Evolutionary conservation across 2,113 vertebrate species (phyloP).

Genomic region (Rhabdomys dilectus): DNA sequence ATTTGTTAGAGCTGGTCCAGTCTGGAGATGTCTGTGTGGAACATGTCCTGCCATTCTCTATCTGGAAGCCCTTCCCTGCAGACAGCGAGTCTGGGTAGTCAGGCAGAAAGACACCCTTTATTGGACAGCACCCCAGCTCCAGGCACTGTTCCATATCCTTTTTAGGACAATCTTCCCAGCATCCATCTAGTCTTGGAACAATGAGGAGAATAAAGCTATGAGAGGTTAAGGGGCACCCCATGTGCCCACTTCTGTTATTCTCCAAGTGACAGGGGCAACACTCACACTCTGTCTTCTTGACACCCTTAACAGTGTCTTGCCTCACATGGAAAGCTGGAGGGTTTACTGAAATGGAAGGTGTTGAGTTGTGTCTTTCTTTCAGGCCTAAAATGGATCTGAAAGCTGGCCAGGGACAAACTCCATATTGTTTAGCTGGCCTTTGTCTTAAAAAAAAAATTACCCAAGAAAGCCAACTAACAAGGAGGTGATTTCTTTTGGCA

Average conservation of each 20-base stretch:
- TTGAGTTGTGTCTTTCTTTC: background rate
- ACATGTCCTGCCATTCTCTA: background rate
- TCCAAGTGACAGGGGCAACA: fast-evolving
- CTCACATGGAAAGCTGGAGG: background rate
- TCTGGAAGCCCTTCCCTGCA: background rate
- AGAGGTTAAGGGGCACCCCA: background rate
- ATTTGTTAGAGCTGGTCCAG: background rate
- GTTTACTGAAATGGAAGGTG: background rate
- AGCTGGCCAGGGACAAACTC: background rate
- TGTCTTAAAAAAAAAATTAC: too few species aligned
- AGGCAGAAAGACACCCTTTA: background rate
- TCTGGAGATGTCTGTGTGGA: slow-evolving; percentile 39
- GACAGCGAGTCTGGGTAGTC: background rate
- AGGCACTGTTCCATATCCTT: background rate
- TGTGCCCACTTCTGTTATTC: background rate
- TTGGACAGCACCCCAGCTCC: fast-evolving
- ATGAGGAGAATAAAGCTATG: background rate
- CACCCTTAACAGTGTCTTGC: fast-evolving
- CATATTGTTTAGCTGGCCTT: background rate
- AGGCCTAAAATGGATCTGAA: background rate
- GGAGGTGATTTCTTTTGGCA: background rate
- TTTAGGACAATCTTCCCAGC: background rate
- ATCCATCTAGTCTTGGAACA: background rate
- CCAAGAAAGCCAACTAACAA: background rate
- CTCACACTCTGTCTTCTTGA: background rate